Evolutionary conservation across 1,140 invertebrate genomes (phyloP).

Genomic region (Frieseomelitta varia): DNA sequence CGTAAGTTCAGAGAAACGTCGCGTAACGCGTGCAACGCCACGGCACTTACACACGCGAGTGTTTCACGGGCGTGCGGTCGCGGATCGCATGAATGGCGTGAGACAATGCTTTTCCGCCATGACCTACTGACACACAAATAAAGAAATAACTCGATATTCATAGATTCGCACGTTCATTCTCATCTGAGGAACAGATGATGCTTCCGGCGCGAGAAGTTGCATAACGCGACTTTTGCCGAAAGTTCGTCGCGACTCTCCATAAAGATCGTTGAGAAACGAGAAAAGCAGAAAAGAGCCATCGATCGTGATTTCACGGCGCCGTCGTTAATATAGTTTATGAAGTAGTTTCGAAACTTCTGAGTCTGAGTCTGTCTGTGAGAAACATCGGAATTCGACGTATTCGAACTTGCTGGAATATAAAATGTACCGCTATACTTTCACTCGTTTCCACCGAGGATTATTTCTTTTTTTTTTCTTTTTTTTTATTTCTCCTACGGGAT

Average conservation of each 20-base stretch:
- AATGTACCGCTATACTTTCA: conserved; percentile 63
- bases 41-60: conserved; percentile 19
- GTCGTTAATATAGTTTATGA: conserved; percentile 8
- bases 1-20: not conserved
- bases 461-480: not conserved
- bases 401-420: not conserved
- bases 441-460: conserved; percentile 45
- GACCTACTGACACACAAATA: conserved; percentile 77
- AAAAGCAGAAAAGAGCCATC: no score
- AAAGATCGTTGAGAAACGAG: conserved; percentile 14
- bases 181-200: not conserved
- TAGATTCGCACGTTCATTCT: not conserved
- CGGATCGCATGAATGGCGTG: conserved; percentile 59
- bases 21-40: conserved; percentile 35
- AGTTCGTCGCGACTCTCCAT: not conserved
- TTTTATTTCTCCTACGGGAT: not conserved
- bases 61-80: conserved; percentile 44
- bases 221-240: not conserved
- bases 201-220: not conserved
- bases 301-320: not conserved
- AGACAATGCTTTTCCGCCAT: conserved; percentile 69
- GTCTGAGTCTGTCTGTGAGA: conserved; percentile 4
- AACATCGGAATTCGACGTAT: conserved; percentile 43
- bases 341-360: conserved; percentile 43
- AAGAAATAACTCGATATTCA: conserved; percentile 39